Conservation (phyloP, 2,888 invertebrate species). For the Spicauda simplicius region DNA sequence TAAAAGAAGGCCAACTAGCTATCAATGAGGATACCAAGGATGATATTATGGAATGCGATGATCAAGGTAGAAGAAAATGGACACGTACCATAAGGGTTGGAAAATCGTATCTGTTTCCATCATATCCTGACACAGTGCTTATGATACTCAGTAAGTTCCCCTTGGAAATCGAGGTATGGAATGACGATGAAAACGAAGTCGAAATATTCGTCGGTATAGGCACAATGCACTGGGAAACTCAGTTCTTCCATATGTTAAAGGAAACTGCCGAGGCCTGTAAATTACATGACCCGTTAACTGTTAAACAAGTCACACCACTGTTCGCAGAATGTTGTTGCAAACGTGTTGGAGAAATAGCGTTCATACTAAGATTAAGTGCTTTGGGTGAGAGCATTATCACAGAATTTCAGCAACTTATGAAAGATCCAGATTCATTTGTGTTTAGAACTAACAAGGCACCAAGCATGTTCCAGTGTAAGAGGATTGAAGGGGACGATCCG, state of each 20-base stretch:
- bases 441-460: conserved; percentile 76
- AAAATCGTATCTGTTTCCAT: conserved; percentile 83
- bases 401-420: conserved; percentile 73
- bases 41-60: conserved; percentile 63
- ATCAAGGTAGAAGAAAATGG: conserved; percentile 64
- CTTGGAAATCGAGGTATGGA: conserved; percentile 78
- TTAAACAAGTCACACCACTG: conserved; percentile 60
- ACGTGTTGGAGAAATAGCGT: conserved; percentile 70
- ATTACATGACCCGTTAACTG: conserved; percentile 62
- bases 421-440: conserved; percentile 69
- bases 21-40: conserved; percentile 57
- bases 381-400: conserved; percentile 78
- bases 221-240: conserved; percentile 73
- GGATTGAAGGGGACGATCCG: conserved; percentile 70
- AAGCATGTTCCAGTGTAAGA: conserved; percentile 72
- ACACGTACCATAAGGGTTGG: conserved; percentile 73
- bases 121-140: conserved; percentile 74
- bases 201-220: conserved; percentile 74
- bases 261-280: conserved; percentile 64
- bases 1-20: conserved; percentile 75
- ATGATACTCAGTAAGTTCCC: conserved; percentile 74
- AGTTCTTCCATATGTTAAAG: conserved; percentile 79
- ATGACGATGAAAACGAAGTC: conserved; percentile 68
- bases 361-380: conserved; percentile 78
- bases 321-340: conserved; percentile 67